Conservation (phyloP, 2,113 vertebrate genomes). For the Ciconia boyciana region DNA sequence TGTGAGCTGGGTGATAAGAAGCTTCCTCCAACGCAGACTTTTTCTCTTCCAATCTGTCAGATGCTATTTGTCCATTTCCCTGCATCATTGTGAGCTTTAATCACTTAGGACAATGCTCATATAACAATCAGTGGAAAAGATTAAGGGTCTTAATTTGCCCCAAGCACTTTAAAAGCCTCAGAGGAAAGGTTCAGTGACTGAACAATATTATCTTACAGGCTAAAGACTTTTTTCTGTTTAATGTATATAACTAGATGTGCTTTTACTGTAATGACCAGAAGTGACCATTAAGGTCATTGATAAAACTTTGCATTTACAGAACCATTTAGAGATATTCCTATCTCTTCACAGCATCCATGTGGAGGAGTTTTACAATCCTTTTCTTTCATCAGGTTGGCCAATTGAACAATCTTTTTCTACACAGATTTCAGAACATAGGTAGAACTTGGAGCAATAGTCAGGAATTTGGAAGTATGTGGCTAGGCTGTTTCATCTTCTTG, state of each 20-base stretch:
- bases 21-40: neutral
- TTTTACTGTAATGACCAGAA: conserved; percentile 10
- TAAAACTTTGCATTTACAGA: neutral
- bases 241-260: neutral
- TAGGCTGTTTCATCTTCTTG: neutral
- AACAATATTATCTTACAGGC: conserved; percentile 4
- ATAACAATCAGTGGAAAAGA: neutral
- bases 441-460: neutral
- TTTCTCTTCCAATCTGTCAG: neutral
- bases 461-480: neutral
- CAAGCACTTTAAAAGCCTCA: neutral
- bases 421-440: neutral
- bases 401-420: neutral
- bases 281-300: neutral
- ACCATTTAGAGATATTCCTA: neutral
- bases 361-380: neutral
- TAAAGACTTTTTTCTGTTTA: neutral
- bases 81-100: neutral
- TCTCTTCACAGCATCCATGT: neutral
- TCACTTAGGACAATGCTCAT: conserved; percentile 13
- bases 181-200: neutral
- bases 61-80: neutral
- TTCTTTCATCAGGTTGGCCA: neutral
- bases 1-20: neutral
- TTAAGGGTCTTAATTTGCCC: neutral